phyloP scores from a whole-genome alignment of 2,888 invertebrate species.

The Silvanus unidentatus region DNA sequence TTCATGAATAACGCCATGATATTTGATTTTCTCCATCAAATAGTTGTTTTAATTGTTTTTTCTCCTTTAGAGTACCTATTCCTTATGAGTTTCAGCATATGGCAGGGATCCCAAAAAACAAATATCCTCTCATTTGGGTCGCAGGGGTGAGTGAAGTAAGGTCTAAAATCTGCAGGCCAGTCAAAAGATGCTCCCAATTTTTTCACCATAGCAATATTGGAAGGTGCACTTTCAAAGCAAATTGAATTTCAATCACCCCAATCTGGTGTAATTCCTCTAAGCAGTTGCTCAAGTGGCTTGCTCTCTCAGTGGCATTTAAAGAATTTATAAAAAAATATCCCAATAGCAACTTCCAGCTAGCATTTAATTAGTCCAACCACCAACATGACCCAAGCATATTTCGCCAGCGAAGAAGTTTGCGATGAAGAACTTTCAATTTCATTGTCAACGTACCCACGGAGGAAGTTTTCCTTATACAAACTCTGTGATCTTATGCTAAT shows the following conservation, averaged over 20 bases:
- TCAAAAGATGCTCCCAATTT: constrained; percentile 2
- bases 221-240: not conserved
- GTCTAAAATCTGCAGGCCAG: constrained; percentile 2
- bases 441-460: not conserved
- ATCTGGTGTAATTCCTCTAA: not conserved
- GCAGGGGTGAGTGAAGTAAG: constrained; percentile 7
- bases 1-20: constrained; percentile 18
- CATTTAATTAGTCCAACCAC: not conserved
- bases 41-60: not conserved
- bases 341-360: not conserved
- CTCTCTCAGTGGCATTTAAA: not conserved
- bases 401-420: too few species aligned
- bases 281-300: not conserved
- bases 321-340: not conserved
- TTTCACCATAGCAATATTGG: not conserved
- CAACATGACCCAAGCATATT: not conserved
- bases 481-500: constrained; percentile 5
- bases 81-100: constrained; percentile 9
- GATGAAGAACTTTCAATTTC: too few species aligned
- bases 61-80: constrained; percentile 2
- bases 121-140: constrained; percentile 2
- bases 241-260: not conserved
- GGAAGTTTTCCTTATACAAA: not conserved
- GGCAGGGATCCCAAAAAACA: constrained; percentile 9
- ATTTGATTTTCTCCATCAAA: not conserved